These are phyloP conservation scores for Catharus fuscescens DNA, from an alignment of 2,113 vertebrate species.

Conservation along the genomic window DNA sequence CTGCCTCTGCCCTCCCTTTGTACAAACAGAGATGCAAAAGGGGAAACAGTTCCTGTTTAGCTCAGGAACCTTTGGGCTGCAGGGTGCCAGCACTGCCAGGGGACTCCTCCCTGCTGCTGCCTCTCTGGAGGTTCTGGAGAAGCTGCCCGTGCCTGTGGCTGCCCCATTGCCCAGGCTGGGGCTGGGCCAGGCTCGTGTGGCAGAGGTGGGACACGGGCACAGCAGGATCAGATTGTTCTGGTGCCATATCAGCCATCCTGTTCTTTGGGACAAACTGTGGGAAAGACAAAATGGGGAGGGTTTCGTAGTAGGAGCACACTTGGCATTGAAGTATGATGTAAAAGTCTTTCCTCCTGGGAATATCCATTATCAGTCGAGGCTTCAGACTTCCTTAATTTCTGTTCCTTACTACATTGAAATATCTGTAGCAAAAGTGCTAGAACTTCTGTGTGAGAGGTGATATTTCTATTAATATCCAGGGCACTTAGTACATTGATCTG, in stretches of 20 bases:
- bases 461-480: background rate
- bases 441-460: background rate
- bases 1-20: background rate
- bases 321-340: background rate
- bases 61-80: background rate
- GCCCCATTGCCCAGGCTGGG: background rate
- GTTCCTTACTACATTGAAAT: accelerated
- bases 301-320: background rate
- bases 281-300: background rate
- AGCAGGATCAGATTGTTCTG: background rate
- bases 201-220: background rate
- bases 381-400: background rate
- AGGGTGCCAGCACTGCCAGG: background rate
- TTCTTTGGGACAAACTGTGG: background rate
- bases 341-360: background rate
- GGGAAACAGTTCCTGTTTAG: background rate
- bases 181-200: background rate
- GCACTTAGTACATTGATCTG: background rate
- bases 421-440: background rate
- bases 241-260: accelerated
- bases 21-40: background rate
- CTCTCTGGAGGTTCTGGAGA: background rate
- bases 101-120: background rate
- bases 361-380: background rate
- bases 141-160: background rate